These are phyloP conservation scores for Eutolmus rufibarbis DNA, from an alignment of 2,888 invertebrate species.

Conservation along the genomic window DNA sequence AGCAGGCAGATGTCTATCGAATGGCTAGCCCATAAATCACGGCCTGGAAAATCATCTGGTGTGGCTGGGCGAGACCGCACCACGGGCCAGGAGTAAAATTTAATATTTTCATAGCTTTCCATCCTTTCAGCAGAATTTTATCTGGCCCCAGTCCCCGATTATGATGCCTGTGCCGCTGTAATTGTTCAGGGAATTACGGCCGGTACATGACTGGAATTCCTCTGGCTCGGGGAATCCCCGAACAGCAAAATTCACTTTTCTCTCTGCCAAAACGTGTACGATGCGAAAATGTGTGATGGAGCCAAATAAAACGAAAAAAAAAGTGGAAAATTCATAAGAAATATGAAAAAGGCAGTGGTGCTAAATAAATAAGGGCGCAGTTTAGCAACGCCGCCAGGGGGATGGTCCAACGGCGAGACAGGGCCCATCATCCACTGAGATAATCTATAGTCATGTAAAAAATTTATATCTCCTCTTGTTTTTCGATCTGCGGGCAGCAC, in stretches of 20 bases:
- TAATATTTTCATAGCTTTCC: constrained; percentile 39
- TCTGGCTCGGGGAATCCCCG: background rate
- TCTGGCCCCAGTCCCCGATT: background rate
- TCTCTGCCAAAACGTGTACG: background rate
- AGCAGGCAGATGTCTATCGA: background rate
- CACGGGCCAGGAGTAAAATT: background rate
- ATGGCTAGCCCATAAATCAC: background rate
- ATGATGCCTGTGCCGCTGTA: background rate
- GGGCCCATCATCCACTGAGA: background rate
- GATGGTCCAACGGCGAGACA: background rate
- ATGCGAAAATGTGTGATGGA: constrained; percentile 29
- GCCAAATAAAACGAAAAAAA: background rate
- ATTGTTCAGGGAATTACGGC: constrained; percentile 34
- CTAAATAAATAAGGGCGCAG: constrained; percentile 4
- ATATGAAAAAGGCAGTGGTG: background rate
- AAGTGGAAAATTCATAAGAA: background rate
- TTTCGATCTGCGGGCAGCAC: background rate
- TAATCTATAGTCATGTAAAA: constrained; percentile 13
- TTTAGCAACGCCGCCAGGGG: background rate
- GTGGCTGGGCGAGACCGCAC: background rate
- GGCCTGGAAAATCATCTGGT: background rate
- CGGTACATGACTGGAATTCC: constrained; percentile 33
- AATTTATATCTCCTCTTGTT: constrained; percentile 24
- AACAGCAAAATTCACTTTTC: constrained; percentile 40
- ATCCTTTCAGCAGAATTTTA: constrained; percentile 26